A percentile compares a stretch with the other conserved stretches of the same genome.
Conservation (phyloP, 2,797 vertebrate species). For the Phoebastria nigripes region DNA sequence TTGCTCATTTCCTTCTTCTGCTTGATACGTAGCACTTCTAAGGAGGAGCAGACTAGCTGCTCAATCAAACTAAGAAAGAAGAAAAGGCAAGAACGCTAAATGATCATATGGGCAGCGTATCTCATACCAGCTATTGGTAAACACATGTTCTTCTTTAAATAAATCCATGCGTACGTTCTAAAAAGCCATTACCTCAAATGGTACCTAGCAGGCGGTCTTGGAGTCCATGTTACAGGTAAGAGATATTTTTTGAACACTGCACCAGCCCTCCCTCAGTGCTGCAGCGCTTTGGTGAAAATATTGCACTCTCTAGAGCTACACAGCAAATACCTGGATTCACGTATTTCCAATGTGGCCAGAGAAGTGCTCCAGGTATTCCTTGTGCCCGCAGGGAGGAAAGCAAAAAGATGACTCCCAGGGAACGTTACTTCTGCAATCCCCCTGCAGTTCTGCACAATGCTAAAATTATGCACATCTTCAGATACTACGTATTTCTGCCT, state of each 20-base stretch:
- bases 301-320: accelerated
- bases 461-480: neutral
- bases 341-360: neutral
- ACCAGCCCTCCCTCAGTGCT: neutral
- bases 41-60: neutral
- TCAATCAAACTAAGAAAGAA: neutral
- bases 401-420: neutral
- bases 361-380: neutral
- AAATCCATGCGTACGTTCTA: accelerated
- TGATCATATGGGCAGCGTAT: neutral
- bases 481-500: neutral
- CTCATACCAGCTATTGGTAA: neutral
- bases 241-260: neutral
- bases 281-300: neutral
- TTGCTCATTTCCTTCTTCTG: neutral
- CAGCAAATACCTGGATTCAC: neutral
- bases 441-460: neutral
- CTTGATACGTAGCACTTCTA: accelerated
- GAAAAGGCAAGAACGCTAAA: neutral
- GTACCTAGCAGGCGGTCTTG: neutral
- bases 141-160: neutral
- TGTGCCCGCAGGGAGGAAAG: neutral
- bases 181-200: neutral
- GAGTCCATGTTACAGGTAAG: neutral
- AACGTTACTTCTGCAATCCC: neutral